These are phyloP conservation scores for Aurelia aurita DNA, from an alignment of 30 jellyfish, hydroid and myxozoan genomes.

Conservation along the genomic window DNA sequence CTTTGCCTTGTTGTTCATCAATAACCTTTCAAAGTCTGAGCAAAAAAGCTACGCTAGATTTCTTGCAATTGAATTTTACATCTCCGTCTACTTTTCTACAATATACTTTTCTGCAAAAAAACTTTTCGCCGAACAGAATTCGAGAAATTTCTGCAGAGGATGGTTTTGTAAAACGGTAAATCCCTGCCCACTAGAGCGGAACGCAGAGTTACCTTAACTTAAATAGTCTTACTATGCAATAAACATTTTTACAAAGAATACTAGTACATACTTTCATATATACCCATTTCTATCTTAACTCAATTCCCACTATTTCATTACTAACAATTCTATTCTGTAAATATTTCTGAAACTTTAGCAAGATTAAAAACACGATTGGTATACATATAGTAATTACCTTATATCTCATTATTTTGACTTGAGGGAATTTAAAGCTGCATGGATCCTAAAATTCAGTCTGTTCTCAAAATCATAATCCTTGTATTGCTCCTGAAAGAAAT, in stretches of 20 bases:
- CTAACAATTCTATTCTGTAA: too few relatives aligned
- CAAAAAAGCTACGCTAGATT: too few relatives aligned
- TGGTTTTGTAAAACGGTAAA: too few relatives aligned
- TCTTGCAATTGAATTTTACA: too few relatives aligned
- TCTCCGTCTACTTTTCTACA: too few relatives aligned
- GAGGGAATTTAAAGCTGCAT: conserved; percentile 85
- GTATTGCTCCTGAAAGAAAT: conserved; percentile 77
- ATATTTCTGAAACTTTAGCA: too few relatives aligned
- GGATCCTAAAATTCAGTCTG: conserved; percentile 88
- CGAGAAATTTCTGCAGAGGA: not conserved
- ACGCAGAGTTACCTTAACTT: not conserved
- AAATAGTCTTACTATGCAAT: not conserved
- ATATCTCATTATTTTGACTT: conserved; percentile 24
- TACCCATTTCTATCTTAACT: too few relatives aligned
- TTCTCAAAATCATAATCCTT: conserved; percentile 90
- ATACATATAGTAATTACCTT: not conserved
- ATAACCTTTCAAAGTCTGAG: too few relatives aligned
- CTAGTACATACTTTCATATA: not conserved
- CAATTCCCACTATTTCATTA: too few relatives aligned
- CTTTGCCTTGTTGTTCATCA: too few relatives aligned
- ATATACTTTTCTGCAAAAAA: not conserved
- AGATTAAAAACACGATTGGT: too few relatives aligned
- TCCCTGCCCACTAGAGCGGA: too few relatives aligned
- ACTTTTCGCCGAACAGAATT: not conserved
- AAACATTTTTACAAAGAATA: not conserved